phyloP scores from a whole-genome alignment of 2,797 vertebrate genomes.

The Pteropus rufus region DNA sequence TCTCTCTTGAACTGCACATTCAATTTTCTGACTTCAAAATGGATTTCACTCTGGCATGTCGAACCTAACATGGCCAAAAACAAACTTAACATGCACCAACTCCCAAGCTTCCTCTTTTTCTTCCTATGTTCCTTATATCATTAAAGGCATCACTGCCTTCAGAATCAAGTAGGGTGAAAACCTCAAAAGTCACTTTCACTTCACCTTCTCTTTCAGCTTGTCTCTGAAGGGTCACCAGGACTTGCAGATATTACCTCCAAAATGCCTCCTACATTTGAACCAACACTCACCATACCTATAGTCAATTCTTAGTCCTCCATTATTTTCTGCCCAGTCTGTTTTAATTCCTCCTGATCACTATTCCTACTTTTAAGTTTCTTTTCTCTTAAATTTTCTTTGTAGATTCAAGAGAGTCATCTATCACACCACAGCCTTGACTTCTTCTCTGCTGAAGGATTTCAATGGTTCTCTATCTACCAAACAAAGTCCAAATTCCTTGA shows the following conservation, averaged over 20 bases:
- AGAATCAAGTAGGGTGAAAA: conserved; percentile 55
- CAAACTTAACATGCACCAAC: background rate
- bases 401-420: background rate
- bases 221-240: background rate
- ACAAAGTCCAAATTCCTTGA: background rate
- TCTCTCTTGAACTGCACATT: conserved; percentile 20
- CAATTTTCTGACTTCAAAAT: conserved; percentile 57
- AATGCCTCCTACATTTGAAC: background rate
- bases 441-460: background rate
- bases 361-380: background rate
- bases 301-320: background rate
- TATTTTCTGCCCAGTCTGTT: background rate
- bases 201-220: conserved; percentile 32
- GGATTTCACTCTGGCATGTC: background rate
- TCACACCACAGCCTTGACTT: background rate
- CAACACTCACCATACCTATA: background rate
- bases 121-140: conserved; percentile 23
- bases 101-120: conserved; percentile 50
- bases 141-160: conserved; percentile 57
- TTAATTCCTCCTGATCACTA: conserved; percentile 7
- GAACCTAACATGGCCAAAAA: background rate
- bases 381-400: background rate
- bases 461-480: background rate
- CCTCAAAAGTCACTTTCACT: conserved; percentile 73
- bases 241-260: background rate